These are phyloP conservation scores for Pogonophryne albipinna DNA, from an alignment of 2,797 vertebrate genomes.

Conservation along the genomic window DNA sequence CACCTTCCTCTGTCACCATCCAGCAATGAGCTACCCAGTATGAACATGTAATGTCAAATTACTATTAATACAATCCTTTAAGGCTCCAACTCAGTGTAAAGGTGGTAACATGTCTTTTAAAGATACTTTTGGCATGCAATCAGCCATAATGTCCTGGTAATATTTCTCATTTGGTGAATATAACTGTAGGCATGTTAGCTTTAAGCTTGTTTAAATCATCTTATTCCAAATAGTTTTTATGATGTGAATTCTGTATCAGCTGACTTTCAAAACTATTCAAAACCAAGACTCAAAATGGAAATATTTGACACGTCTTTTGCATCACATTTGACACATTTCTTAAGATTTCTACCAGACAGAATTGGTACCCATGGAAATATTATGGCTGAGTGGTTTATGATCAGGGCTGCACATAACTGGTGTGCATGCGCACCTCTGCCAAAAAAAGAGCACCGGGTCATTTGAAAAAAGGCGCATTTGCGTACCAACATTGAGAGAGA, in stretches of 20 bases:
- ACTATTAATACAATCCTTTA: constrained; percentile 8
- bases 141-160: not conserved
- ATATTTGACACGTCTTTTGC: not conserved
- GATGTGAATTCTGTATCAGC: not conserved
- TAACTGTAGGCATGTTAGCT: not conserved
- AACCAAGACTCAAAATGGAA: not conserved
- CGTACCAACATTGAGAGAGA: too few species aligned
- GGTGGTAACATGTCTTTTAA: constrained; percentile 35
- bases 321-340: not conserved
- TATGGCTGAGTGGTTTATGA: not conserved
- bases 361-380: not conserved
- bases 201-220: not conserved
- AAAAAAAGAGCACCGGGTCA: too few species aligned
- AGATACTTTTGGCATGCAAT: constrained; percentile 2
- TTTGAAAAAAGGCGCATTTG: too few species aligned
- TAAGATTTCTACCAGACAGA: not conserved
- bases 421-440: too few species aligned
- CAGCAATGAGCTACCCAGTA: constrained; percentile 1
- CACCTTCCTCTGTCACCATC: constrained; percentile 29
- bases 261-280: not conserved
- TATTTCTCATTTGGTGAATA: constrained; percentile 1
- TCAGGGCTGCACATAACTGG: too few species aligned
- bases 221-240: not conserved
- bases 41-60: constrained; percentile 43
- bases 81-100: constrained; percentile 13